These are phyloP conservation scores for Corticium candelabrum DNA, from an alignment of 37 sponge, comb jelly and placozoan genomes.

Conservation along the genomic window DNA sequence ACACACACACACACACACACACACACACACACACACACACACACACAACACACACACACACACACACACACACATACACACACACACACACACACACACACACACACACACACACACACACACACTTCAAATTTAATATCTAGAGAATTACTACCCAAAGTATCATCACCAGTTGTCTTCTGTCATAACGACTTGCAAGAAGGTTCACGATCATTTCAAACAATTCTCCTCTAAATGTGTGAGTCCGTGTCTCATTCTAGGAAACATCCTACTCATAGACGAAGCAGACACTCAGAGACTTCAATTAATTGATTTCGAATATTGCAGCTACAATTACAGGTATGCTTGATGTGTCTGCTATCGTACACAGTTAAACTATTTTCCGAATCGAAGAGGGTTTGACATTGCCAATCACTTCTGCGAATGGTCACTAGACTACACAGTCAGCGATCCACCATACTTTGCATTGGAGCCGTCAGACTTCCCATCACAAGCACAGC, in stretches of 20 bases:
- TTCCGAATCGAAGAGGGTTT: no score
- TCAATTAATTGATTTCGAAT: background rate
- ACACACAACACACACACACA: no score
- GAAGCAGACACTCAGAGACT: background rate
- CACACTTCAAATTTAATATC: no score
- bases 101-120: no score
- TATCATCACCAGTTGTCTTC: background rate
- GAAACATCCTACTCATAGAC: background rate
- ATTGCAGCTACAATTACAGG: background rate
- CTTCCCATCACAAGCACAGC: background rate
- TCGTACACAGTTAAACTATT: no score
- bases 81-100: no score
- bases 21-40: no score
- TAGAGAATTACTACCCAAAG: background rate
- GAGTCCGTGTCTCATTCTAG: background rate
- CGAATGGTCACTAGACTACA: background rate
- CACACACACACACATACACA: no score
- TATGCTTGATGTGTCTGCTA: no score
- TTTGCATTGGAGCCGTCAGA: background rate
- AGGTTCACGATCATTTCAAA: background rate
- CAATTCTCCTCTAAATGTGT: no score
- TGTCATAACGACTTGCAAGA: background rate
- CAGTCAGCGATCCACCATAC: background rate
- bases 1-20: no score
- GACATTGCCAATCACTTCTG: slow-evolving; percentile 2